Conservation (phyloP, 2,888 invertebrate genomes). For the Rotaria socialis region DNA sequence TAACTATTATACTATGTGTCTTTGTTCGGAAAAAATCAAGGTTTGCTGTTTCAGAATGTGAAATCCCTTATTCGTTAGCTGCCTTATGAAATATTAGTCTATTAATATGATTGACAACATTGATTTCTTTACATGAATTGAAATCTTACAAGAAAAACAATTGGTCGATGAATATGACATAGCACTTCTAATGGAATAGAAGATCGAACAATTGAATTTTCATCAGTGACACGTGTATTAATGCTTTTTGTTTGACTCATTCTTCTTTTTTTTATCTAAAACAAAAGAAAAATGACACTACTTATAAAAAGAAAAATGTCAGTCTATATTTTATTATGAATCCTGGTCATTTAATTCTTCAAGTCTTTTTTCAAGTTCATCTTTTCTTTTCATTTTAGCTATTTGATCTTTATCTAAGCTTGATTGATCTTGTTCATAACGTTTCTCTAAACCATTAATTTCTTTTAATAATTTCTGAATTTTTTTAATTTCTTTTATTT, state of each 20-base stretch:
- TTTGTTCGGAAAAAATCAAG: no score
- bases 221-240: not conserved
- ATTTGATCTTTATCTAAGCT: constrained; percentile 39
- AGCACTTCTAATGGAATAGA: constrained; percentile 20
- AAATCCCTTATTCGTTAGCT: no score
- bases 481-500: constrained; percentile 34
- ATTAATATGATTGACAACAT: no score
- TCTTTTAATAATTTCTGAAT: constrained; percentile 43
- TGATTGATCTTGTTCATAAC: constrained; percentile 9
- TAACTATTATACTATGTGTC: no score
- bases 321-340: not conserved
- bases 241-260: not conserved
- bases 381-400: constrained; percentile 41
- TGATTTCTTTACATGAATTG: not conserved
- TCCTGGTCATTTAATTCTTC: constrained; percentile 35
- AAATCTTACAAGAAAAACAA: constrained; percentile 6
- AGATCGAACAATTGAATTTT: constrained; percentile 10
- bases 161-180: constrained; percentile 27
- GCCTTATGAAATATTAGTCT: no score
- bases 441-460: constrained; percentile 41
- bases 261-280: not conserved
- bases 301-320: not conserved
- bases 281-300: no score
- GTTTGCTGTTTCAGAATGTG: no score
- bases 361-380: constrained; percentile 33